A percentile compares a stretch with the other conserved stretches of the same genome.
phyloP scores from a whole-genome alignment of 2,888 invertebrate species.

The Resseliella maxima region DNA sequence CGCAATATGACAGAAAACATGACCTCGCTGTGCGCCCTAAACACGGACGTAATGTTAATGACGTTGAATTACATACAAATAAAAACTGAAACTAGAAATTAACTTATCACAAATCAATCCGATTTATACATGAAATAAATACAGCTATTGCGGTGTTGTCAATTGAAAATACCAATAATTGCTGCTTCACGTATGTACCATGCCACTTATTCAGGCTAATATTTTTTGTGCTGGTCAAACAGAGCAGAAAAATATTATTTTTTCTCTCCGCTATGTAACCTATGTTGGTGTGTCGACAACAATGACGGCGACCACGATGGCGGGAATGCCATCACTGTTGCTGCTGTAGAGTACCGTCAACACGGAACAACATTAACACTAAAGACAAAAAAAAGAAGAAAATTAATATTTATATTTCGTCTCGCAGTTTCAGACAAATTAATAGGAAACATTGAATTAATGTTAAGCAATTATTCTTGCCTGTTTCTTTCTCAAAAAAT shows the following conservation, averaged over 20 bases:
- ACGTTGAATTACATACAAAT: no score
- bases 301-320: background rate
- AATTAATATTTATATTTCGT: constrained; percentile 25
- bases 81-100: background rate
- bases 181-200: background rate
- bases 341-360: background rate
- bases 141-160: background rate
- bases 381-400: background rate
- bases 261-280: background rate
- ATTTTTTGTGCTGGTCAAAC: background rate
- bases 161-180: background rate
- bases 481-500: constrained; percentile 28
- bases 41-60: no score
- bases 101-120: background rate
- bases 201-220: background rate
- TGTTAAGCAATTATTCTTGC: constrained; percentile 43
- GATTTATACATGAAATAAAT: background rate
- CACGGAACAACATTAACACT: constrained; percentile 1
- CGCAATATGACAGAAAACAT: no score
- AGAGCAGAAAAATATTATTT: background rate
- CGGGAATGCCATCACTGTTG: background rate
- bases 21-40: no score
- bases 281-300: background rate
- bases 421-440: constrained; percentile 36
- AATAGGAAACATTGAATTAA: constrained; percentile 48